Evolutionary conservation across 2,113 vertebrate species (phyloP).

Genomic region (Erpornis zantholeuca): DNA sequence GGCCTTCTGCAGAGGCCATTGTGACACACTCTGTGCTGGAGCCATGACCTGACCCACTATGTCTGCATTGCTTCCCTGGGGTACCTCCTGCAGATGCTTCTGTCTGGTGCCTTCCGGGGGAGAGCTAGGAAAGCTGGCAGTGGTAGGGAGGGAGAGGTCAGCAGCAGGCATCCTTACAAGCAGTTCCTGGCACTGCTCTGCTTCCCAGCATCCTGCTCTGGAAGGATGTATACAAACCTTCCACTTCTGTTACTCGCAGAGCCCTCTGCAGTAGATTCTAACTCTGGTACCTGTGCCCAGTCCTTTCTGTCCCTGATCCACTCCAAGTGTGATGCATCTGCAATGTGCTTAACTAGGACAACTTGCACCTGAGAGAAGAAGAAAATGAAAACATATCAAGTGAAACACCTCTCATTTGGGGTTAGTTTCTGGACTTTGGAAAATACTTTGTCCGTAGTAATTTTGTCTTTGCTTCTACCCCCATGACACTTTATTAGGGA

Average conservation of each 20-base stretch:
- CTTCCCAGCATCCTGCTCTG: background rate
- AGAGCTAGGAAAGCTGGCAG: background rate
- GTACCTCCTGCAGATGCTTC: background rate
- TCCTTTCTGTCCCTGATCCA: background rate
- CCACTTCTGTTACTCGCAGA: background rate
- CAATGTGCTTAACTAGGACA: background rate
- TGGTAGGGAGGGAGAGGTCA: background rate
- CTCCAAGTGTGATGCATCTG: background rate
- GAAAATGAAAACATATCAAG: background rate
- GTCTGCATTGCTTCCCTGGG: background rate
- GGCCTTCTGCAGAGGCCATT: background rate
- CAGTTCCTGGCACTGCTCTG: background rate
- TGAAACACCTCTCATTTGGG: background rate
- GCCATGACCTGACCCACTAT: background rate
- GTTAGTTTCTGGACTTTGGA: background rate
- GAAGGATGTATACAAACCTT: background rate
- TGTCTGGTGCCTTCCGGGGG: background rate
- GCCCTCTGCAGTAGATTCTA: background rate
- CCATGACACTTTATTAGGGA: background rate
- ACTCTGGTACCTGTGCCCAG: background rate
- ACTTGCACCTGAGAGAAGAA: background rate
- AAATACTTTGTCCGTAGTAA: background rate
- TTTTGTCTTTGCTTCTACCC: background rate
- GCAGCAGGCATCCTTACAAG: background rate
- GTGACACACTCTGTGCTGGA: background rate